Conservation (phyloP, 1,140 invertebrate species). For the Atta cephalotes region DNA sequence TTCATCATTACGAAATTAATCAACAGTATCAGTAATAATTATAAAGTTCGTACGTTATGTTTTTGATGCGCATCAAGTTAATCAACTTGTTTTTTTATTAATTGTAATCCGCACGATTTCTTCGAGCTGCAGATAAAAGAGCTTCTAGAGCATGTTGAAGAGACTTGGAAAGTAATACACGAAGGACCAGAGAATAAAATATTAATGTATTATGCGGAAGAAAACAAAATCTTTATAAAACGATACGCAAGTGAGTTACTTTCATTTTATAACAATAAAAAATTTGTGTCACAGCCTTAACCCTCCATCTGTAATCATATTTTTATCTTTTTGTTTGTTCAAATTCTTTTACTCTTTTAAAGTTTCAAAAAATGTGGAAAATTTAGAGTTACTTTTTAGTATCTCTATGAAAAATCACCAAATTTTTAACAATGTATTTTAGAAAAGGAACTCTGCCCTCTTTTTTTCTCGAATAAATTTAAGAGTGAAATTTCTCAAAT, state of each 20-base stretch:
- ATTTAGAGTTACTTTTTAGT: no score
- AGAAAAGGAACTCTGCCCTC: no score
- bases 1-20: conserved; percentile 14
- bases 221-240: background rate
- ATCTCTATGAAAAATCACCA: no score
- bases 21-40: conserved; percentile 26
- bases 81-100: background rate
- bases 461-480: no score
- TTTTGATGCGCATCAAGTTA: background rate
- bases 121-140: conserved; percentile 22
- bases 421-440: no score
- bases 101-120: conserved; percentile 5
- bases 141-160: background rate
- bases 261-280: background rate
- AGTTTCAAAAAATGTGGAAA: no score
- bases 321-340: no score
- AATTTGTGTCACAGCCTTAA: background rate
- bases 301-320: no score
- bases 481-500: no score
- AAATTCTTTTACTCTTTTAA: no score
- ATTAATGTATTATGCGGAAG: background rate
- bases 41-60: conserved; percentile 29
- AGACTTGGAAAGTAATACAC: background rate
- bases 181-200: conserved; percentile 17
- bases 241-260: background rate